phyloP scores from a whole-genome alignment of 2,113 vertebrate genomes.

The Apistogramma diplotaenia region DNA sequence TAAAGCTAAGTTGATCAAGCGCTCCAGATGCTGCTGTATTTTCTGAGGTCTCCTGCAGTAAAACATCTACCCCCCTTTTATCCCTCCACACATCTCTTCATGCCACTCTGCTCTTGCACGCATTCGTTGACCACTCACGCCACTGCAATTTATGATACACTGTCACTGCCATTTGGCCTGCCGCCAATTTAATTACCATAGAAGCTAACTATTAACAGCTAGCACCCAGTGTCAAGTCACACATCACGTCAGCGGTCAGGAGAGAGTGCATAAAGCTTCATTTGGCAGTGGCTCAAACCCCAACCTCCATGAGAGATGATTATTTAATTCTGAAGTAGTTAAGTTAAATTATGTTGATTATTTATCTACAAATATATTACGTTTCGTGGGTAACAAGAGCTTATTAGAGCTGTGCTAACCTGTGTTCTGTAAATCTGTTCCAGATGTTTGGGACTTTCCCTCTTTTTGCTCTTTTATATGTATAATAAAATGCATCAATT shows the following conservation, averaged over 20 bases:
- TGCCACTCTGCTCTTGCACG: constrained; percentile 15
- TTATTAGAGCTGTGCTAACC: not conserved
- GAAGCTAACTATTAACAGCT: constrained; percentile 72
- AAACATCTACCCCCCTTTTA: constrained; percentile 16
- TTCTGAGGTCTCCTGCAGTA: constrained; percentile 1
- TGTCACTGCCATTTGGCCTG: constrained; percentile 52
- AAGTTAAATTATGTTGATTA: constrained; percentile 4
- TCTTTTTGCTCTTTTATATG: not conserved
- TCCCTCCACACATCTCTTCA: constrained; percentile 15
- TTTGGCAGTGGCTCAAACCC: constrained; percentile 27
- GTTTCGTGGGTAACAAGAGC: not conserved
- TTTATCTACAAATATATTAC: not conserved
- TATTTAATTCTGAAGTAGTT: constrained; percentile 28
- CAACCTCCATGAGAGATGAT: constrained; percentile 16
- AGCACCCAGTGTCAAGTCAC: constrained; percentile 35
- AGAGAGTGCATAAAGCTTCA: constrained; percentile 26
- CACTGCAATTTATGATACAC: constrained; percentile 50
- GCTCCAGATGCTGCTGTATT: constrained; percentile 2
- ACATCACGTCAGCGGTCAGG: constrained; percentile 28
- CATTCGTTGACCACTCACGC: constrained; percentile 19
- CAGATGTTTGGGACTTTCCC: accelerated
- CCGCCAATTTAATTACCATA: constrained; percentile 75
- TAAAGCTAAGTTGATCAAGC: constrained; percentile 10
- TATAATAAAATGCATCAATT: not conserved
- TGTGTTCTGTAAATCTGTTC: not conserved